These are phyloP conservation scores for Sipunculus nudus DNA, from an alignment of 2,888 invertebrate species.

Conservation along the genomic window DNA sequence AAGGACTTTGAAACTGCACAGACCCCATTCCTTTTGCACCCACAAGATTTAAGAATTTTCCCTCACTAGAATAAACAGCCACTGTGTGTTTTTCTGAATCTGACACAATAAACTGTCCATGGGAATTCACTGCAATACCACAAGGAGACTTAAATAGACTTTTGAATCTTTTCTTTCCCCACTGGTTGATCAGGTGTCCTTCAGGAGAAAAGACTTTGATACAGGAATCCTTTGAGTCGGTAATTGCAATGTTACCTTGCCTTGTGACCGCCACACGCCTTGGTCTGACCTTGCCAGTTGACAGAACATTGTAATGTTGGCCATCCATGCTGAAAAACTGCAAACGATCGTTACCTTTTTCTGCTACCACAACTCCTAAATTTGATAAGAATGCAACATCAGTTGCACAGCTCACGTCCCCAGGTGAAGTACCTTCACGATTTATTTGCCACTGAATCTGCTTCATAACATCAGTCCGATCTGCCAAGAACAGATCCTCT, in stretches of 20 bases:
- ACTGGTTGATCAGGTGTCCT: conserved; percentile 37
- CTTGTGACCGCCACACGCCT: conserved; percentile 49
- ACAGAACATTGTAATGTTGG: too few relatives aligned
- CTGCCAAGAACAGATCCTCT: too few relatives aligned
- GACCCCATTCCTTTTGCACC: conserved; percentile 35
- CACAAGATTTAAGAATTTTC: conserved; percentile 44
- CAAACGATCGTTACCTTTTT: conserved; percentile 54
- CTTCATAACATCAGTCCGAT: too few relatives aligned
- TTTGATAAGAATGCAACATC: conserved; percentile 48
- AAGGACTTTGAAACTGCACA: conserved; percentile 19
- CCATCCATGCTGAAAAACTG: conserved; percentile 47
- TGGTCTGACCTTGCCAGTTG: conserved; percentile 47
- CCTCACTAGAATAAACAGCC: conserved; percentile 44
- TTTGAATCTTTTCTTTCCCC: conserved; percentile 38
- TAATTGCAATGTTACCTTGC: conserved; percentile 53
- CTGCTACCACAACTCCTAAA: conserved; percentile 49
- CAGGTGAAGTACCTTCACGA: conserved; percentile 6
- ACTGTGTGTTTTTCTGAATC: conserved; percentile 51
- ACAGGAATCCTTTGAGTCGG: conserved; percentile 52
- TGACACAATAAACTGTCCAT: conserved; percentile 52
- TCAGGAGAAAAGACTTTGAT: conserved; percentile 49
- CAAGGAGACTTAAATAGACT: conserved; percentile 54
- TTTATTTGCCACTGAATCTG: conserved; percentile 20
- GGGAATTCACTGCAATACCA: conserved; percentile 50
- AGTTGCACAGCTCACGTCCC: conserved; percentile 48